Evolutionary conservation across 2,113 vertebrate species (phyloP).

Genomic region (Elephas maximus): DNA sequence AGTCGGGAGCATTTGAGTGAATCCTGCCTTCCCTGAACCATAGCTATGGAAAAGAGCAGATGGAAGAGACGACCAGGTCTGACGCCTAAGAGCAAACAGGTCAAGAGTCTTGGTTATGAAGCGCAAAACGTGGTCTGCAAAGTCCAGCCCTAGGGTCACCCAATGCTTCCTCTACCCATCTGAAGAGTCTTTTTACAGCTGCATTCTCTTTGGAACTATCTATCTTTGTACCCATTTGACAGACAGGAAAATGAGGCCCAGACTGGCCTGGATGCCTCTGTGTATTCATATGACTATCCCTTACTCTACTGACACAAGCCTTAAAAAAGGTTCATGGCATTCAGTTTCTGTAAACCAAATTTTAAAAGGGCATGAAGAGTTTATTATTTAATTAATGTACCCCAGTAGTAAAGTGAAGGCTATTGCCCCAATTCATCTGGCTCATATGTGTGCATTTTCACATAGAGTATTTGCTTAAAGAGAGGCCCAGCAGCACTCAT

Average conservation of each 20-base stretch:
- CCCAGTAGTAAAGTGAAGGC: not conserved
- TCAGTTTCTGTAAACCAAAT: not conserved
- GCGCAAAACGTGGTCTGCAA: not conserved
- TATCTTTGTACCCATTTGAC: not conserved
- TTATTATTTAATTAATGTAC: not conserved
- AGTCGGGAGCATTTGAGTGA: not conserved
- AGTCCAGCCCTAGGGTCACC: not conserved
- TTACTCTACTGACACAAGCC: not conserved
- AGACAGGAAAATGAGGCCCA: no score
- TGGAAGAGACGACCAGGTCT: not conserved
- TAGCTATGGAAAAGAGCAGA: not conserved
- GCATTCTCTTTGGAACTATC: not conserved
- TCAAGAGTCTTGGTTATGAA: not conserved
- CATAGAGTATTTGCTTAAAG: not conserved
- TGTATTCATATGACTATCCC: not conserved
- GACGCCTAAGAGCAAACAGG: not conserved
- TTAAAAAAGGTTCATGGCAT: not conserved
- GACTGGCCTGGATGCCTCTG: not conserved
- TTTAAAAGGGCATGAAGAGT: not conserved
- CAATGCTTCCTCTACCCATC: not conserved
- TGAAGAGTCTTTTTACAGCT: not conserved
- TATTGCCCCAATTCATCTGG: not conserved
- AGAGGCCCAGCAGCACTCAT: not conserved
- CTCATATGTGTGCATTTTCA: not conserved
- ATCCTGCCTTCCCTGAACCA: not conserved